Conservation (phyloP, 2,113 vertebrate species). For the Motacilla alba region DNA sequence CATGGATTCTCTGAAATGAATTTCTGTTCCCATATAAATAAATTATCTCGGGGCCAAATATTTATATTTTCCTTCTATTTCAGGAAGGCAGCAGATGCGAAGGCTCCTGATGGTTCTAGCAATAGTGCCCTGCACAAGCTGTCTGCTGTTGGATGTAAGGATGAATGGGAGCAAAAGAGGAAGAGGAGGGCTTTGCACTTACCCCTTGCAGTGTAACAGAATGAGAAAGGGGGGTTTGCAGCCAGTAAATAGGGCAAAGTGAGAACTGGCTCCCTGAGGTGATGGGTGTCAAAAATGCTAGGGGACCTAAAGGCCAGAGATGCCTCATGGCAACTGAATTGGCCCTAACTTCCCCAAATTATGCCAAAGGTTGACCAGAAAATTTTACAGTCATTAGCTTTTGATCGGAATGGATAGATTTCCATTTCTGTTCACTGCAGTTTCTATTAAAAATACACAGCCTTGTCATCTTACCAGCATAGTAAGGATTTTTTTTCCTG, state of each 20-base stretch:
- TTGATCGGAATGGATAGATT: background rate
- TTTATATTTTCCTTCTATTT: background rate
- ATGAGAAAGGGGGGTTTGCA: background rate
- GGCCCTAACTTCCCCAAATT: background rate
- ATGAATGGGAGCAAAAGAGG: background rate
- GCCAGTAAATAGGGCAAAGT: conserved; percentile 15
- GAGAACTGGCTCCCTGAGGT: background rate
- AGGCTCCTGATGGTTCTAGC: background rate
- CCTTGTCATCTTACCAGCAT: background rate
- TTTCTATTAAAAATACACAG: conserved; percentile 11
- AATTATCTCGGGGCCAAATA: conserved; percentile 5
- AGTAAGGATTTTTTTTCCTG: background rate
- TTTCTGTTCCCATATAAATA: conserved; percentile 26
- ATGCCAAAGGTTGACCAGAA: background rate
- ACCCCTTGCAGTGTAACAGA: background rate
- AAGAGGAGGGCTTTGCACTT: background rate
- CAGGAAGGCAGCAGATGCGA: background rate
- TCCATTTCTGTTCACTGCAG: background rate
- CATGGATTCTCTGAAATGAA: conserved; percentile 13
- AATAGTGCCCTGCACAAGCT: background rate
- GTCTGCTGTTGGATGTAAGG: background rate
- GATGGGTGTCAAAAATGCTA: conserved; percentile 14
- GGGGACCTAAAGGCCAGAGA: conserved; percentile 40
- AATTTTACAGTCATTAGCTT: conserved; percentile 34
- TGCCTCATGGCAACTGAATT: conserved; percentile 26